Evolutionary conservation across 1,140 invertebrate species (phyloP), one percentile per base, ranked within the genome.

Genomic region (Glossosoma conforme): DNA sequence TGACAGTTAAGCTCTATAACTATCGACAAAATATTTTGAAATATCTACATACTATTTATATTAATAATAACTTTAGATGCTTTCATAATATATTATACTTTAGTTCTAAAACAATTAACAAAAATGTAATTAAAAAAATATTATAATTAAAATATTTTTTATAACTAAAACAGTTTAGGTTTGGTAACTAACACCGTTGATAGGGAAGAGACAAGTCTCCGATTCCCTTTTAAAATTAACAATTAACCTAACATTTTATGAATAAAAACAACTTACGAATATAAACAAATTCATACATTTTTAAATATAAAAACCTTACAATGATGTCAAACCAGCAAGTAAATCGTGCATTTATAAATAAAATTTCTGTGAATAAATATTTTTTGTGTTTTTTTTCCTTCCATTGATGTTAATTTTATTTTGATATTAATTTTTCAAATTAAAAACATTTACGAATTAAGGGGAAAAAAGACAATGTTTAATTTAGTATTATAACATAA

Each of bases 141-240:
- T 48, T 32, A 43, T 32, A 33, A 13, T 18, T 36, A 44, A 44
- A 44, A 24, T 24, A 24, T 9, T 21, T 14, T 44, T 24, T 24
- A 18, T 45, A 45, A 15, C 21, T 38, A 47, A 40, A 47, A 47
- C 45, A 47, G 45, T 47, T 38, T 40, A 38, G 28, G 21, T 51
- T 57, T 52, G 54, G 49, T 52, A 57, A 52, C 49, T 32, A 51
- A 42, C 49, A 57, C 54, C 54, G 54, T 57, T 43, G 54, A 33
- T 41, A 35, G 28, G 41, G 54, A 48, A 42, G 54, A 57, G 44
- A 15, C 13, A 28, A 17, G 13, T 14, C 54, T 57, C 54, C 21
- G 28, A 52, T 42, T 44, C 49, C 45, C n/a, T 19, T 24, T 33
- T 36, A 18, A 40, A 28, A 22, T 42, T 24, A 20, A 51, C 10